These are phyloP conservation scores for Hydrozoanthus tunicans DNA, from an alignment of 64 coral and sea anemone genomes.

Conservation along the genomic window DNA sequence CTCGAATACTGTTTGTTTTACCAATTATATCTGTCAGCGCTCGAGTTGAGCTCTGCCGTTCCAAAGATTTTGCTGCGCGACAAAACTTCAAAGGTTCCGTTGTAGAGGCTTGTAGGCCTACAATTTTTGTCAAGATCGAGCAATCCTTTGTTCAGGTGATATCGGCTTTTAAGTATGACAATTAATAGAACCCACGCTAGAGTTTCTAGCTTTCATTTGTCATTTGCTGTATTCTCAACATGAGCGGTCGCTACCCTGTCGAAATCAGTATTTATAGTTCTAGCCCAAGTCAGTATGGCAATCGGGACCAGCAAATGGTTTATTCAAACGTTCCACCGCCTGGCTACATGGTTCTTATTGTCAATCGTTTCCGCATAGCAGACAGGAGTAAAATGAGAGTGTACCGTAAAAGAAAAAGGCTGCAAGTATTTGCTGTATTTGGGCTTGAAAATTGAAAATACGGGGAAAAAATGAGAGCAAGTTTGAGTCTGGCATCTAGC, in stretches of 20 bases:
- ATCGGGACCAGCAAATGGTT: too few species aligned
- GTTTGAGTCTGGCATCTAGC: too few species aligned
- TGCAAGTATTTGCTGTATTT: too few species aligned
- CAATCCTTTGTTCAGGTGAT: constrained; percentile 33
- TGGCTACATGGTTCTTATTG: too few species aligned
- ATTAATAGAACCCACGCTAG: background rate
- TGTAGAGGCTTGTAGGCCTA: background rate
- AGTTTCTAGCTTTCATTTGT: background rate
- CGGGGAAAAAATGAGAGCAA: too few species aligned
- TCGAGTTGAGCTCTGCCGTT: constrained; percentile 18
- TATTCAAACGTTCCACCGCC: too few species aligned
- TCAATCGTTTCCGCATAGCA: too few species aligned
- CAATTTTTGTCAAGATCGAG: background rate
- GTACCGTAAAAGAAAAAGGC: too few species aligned
- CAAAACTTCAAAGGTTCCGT: background rate
- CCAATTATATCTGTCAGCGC: too few species aligned
- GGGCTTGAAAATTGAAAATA: too few species aligned
- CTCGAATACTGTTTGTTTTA: constrained; percentile 5
- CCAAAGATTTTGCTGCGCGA: constrained; percentile 26
- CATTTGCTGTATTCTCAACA: background rate
- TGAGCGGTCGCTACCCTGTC: background rate
- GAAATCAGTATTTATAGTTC: background rate
- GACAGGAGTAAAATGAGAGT: too few species aligned
- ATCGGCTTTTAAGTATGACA: constrained; percentile 2
- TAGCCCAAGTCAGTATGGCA: background rate